phyloP scores from a whole-genome alignment of 2,797 vertebrate species.

The Cossypha heuglini region DNA sequence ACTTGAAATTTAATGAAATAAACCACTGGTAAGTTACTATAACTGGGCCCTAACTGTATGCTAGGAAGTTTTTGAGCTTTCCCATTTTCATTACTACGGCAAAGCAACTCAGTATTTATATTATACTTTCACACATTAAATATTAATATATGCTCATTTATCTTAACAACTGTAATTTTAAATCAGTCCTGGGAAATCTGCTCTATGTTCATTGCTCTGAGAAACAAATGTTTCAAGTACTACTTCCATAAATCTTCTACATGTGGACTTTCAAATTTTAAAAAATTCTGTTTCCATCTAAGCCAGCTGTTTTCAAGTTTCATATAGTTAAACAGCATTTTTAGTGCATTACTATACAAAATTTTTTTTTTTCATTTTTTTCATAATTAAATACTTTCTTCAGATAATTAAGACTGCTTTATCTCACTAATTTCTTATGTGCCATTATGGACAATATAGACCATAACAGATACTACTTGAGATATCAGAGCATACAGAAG shows the following conservation, averaged over 20 bases:
- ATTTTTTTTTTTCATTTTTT: not conserved
- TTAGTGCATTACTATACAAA: not conserved
- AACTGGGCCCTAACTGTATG: not conserved
- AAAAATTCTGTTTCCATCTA: not conserved
- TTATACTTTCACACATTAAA: not conserved
- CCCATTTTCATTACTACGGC: not conserved
- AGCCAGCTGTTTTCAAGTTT: not conserved
- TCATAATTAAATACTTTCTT: not conserved
- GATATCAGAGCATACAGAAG: not conserved
- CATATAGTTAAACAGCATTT: not conserved
- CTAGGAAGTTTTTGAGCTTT: not conserved
- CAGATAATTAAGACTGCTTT: not conserved
- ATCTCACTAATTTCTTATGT: not conserved
- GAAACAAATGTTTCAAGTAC: not conserved
- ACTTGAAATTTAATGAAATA: not conserved
- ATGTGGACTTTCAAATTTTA: not conserved
- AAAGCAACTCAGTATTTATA: not conserved
- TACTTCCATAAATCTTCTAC: not conserved
- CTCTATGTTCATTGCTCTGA: not conserved
- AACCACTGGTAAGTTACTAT: not conserved
- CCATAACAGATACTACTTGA: not conserved
- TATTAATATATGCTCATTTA: not conserved
- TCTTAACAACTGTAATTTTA: not conserved
- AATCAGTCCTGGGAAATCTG: not conserved
- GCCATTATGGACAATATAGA: not conserved